Evolutionary conservation across 2,888 invertebrate species (phyloP), one percentile per base, ranked within the genome.

Genomic region (Hydrotaea diabolus): DNA sequence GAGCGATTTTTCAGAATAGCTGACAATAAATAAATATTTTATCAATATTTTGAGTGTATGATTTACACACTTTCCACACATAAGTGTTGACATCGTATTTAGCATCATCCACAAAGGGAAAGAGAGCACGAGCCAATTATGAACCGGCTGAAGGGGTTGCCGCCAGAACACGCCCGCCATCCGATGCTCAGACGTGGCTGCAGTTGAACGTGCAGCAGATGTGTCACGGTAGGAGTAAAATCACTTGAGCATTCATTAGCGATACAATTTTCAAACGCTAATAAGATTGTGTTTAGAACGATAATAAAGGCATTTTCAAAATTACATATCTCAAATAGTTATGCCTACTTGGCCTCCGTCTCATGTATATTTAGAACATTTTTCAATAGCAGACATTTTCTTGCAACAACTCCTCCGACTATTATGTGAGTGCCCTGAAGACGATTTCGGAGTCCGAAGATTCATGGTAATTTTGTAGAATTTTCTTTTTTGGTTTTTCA

Each of bases 81-180:
- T 79, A 85, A 85, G 89, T 90, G 90, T 89, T 90, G 90, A 90
- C 90, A 90, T 87, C 86, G 87, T 88, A 88, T 88, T 90, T 89
- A 88, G 86, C 77, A 31, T 62, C 46, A n/a, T n/a, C n/a, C n/a
- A 49, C 13, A 23, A 36, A 39, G 11, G 39, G 26, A 36, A 26
- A 15, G 72, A 23, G 49, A 80, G 76, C 82, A 85, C 85, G 85
- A 82, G 85, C 74, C 79, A 85, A 77, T 85, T 81, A 80, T 15
- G 55, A n/a, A n/a, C 13, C 23, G 46, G 23, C 26, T n/a, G 49
- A 85, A 84, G 62, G 82, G 85, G 82, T 79, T 69, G 79, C 53
- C 36, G 21, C 5, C 21, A 8, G 21, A 8, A 21, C 64, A 69
- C 46, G 55, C 21, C n/a, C 31, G 26, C 23, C 55, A 13, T 4